phyloP scores from a whole-genome alignment of 2,797 vertebrate genomes.

The Capromys pilorides region DNA sequence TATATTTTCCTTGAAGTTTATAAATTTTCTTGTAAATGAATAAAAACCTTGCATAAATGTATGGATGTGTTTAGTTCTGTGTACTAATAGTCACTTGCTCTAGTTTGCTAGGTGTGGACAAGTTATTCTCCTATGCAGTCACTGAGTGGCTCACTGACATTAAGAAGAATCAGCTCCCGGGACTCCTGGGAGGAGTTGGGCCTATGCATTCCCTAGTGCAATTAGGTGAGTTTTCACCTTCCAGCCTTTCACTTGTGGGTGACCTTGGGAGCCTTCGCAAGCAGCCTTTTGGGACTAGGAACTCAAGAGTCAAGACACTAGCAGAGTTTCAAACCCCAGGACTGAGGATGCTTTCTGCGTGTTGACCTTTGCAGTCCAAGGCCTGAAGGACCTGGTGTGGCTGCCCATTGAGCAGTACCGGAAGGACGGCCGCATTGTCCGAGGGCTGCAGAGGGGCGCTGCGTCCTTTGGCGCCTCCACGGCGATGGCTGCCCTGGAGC shows the following conservation, averaged over 20 bases:
- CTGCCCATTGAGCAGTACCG: constrained; percentile 98
- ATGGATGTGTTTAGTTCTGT: background rate
- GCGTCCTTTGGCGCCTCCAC: constrained; percentile 99
- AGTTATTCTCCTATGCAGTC: constrained; percentile 95
- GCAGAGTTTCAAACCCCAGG: background rate
- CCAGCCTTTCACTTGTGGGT: background rate
- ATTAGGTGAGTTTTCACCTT: constrained; percentile 89
- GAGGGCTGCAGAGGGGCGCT: constrained; percentile 96
- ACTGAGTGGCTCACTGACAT: constrained; percentile 98
- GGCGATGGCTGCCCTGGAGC: constrained; percentile 97
- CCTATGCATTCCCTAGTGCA: constrained; percentile 98
- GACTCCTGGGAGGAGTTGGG: constrained; percentile 97
- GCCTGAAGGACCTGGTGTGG: constrained; percentile 97
- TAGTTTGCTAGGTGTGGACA: constrained; percentile 97
- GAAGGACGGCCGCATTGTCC: constrained; percentile 96
- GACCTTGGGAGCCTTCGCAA: background rate
- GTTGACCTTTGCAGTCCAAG: constrained; percentile 90
- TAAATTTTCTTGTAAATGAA: constrained; percentile 36
- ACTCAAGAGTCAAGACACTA: background rate
- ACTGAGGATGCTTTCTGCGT: background rate
- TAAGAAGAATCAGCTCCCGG: constrained; percentile 97
- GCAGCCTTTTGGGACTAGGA: background rate
- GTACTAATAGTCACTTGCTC: constrained; percentile 69
- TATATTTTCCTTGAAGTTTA: constrained; percentile 29
- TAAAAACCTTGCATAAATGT: background rate